Evolutionary conservation across 2,888 invertebrate genomes (phyloP).

Genomic region (Agrotis exclamationis): DNA sequence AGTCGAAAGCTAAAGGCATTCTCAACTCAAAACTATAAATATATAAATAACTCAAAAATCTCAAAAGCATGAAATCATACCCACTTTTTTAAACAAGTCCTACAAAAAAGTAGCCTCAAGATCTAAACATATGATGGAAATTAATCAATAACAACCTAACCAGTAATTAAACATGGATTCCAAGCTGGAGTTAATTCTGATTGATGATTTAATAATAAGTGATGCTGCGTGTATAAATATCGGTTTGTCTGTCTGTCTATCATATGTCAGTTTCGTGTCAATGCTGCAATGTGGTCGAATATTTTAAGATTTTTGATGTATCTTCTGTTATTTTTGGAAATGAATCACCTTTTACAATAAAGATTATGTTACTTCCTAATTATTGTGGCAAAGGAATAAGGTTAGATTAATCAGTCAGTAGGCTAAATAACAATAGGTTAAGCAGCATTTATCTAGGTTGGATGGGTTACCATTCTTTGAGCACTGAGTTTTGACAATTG

Average conservation of each 20-base stretch:
- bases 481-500: too few relatives aligned
- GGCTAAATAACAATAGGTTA: too few relatives aligned
- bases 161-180: conserved; percentile 73
- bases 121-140: conserved; percentile 46
- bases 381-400: not conserved
- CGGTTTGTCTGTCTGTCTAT: conserved; percentile 69
- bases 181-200: conserved; percentile 73
- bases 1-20: not conserved
- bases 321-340: too few relatives aligned
- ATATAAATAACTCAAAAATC: not conserved
- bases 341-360: too few relatives aligned
- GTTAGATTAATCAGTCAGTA: too few relatives aligned
- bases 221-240: conserved; percentile 73
- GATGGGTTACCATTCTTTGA: too few relatives aligned
- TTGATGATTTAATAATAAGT: conserved; percentile 83
- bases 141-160: conserved; percentile 74
- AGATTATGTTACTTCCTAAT: too few relatives aligned
- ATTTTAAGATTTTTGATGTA: conserved; percentile 15
- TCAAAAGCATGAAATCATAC: not conserved
- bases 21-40: too few relatives aligned
- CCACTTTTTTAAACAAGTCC: not conserved
- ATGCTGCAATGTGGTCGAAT: conserved; percentile 38
- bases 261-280: conserved; percentile 60
- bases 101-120: conserved; percentile 25
- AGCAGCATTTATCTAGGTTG: too few relatives aligned